Percentiles rank a stretch among this genome's conserved stretches.
These are phyloP conservation scores for Morpho deidamia DNA, from an alignment of 2,888 invertebrate genomes.

Conservation along the genomic window DNA sequence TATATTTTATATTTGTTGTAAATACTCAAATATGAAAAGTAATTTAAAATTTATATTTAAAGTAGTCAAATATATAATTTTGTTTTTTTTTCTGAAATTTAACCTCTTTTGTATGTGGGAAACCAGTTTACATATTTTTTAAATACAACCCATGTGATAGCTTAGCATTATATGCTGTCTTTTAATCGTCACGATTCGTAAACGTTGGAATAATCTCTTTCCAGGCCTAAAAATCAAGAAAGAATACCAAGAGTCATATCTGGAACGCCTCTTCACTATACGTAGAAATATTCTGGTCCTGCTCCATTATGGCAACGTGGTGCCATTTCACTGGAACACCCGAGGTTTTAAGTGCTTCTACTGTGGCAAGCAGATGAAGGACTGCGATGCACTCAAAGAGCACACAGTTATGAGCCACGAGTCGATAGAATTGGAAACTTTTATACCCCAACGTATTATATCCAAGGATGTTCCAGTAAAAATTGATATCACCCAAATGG, in stretches of 20 bases:
- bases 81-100: no score
- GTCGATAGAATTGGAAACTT: conserved; percentile 34
- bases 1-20: no score
- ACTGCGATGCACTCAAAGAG: conserved; percentile 42
- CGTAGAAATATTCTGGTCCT: conserved; percentile 46
- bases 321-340: conserved; percentile 58
- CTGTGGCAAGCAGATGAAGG: conserved; percentile 47
- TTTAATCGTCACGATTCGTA: background rate
- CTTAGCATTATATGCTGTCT: no score
- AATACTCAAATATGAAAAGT: no score
- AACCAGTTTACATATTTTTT: no score
- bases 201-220: conserved; percentile 43
- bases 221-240: conserved; percentile 41
- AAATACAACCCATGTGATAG: no score
- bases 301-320: conserved; percentile 47
- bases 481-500: conserved; percentile 44
- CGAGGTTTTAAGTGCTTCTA: conserved; percentile 56
- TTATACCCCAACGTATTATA: conserved; percentile 44
- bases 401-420: conserved; percentile 42
- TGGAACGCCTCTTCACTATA: conserved; percentile 42
- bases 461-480: conserved; percentile 58
- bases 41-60: no score
- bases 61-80: no score
- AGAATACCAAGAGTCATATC: conserved; percentile 33
- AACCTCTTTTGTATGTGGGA: no score